Base-by-base conservation (phyloP, 1,140 invertebrate species). In the Tenebrio molitor region DNA sequence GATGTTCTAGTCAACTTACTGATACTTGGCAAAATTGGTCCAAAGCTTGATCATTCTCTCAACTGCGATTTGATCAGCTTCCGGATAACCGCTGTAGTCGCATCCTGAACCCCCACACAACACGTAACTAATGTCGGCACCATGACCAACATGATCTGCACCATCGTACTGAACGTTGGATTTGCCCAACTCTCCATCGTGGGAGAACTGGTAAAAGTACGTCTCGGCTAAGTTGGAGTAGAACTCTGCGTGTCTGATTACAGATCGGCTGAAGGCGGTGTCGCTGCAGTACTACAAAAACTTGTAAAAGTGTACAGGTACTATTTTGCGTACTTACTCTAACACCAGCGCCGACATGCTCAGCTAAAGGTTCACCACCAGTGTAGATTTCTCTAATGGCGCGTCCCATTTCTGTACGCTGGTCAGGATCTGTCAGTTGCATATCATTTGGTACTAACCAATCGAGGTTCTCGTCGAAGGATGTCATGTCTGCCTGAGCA, bases 21-120 rank as follows among this genome's bases (percentile, higher is more conserved):
- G 7, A 33, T 69, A 69, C 69, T 75, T 75, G 0, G 72, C 64
- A 25, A 75, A 75, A 58, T 75, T 66, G 1, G 71, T 73, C 70
- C 65, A 73, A 10, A 75, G n/a, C 46, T 14, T 69, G 2, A 75
- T 19, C 2, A 75, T 23, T 21, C 74, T 50, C n/a, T 69, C 14
- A 12, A 62, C 71, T 3, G 46, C 64, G 12, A 65, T n/a, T 14
- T 25, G 33, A 58, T 75, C 70, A 3, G 58, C 25, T 7, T 69
- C 36, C 12, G 46, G 25, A 34, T 53, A 17, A 25, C 66, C 50
- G 5, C 16, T 33, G 2, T 65, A n/a, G 1, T 71, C 25, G 16
- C 46, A 12, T 1, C 23, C 15, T 14, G 4, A 44, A 23, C 16
- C 21, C 14, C 12, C 58, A 12, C 58, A 33, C 14, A 73, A 76